Conservation (phyloP, 2,113 vertebrate genomes). For the Phylloscopus trochiloides region DNA sequence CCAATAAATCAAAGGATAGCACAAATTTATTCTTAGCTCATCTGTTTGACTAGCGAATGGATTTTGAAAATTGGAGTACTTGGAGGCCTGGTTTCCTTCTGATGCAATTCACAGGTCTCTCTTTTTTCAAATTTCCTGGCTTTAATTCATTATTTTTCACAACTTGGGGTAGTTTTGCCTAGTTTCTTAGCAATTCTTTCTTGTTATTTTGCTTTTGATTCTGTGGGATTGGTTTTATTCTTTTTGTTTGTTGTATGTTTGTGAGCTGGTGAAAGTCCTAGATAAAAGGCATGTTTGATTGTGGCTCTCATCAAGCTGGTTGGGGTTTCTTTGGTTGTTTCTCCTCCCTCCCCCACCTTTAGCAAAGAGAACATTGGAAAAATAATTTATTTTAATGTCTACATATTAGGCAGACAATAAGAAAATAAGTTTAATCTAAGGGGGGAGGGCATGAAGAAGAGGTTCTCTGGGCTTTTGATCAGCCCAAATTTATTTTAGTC, state of each 20-base stretch:
- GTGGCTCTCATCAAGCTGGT: not conserved
- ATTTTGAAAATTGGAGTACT: not conserved
- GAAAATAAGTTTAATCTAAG: not conserved
- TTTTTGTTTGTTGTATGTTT: not conserved
- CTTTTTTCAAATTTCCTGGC: not conserved
- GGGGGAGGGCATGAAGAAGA: not conserved
- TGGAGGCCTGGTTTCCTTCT: not conserved
- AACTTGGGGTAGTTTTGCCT: not conserved
- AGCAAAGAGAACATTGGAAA: not conserved
- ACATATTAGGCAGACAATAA: not conserved
- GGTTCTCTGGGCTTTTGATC: not conserved
- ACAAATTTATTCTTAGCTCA: not conserved
- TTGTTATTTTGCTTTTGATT: not conserved
- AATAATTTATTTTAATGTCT: not conserved
- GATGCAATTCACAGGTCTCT: not conserved
- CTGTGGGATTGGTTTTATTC: not conserved
- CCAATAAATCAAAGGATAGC: not conserved
- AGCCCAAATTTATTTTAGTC: not conserved
- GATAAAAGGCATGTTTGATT: not conserved
- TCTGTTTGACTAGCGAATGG: not conserved
- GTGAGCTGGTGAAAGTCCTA: not conserved
- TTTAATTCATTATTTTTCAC: not conserved
- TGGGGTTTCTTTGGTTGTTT: not conserved
- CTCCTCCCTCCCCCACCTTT: not conserved
- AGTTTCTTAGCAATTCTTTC: not conserved